Conservation (phyloP, 2,113 vertebrate species). For the Nansenia antarctica region DNA sequence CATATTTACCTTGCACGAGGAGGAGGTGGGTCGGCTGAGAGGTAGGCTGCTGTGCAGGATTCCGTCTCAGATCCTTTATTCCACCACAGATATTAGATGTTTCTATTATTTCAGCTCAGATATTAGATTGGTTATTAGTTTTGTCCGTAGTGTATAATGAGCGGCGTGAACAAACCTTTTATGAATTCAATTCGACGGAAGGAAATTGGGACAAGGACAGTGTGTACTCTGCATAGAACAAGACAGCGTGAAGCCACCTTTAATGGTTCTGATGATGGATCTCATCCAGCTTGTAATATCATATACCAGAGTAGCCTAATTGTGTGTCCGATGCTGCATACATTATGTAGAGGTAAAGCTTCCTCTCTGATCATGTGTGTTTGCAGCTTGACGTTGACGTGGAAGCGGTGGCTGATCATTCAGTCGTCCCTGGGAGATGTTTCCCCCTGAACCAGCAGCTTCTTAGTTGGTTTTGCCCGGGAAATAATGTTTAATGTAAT, state of each 20-base stretch:
- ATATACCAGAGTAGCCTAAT: no score
- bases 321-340: conserved; percentile 3
- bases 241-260: neutral
- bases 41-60: conserved; percentile 1
- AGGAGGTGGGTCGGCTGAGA: neutral
- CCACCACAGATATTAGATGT: no score
- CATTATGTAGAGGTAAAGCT: conserved; percentile 1
- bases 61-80: no score
- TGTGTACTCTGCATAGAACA: neutral
- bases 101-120: no score
- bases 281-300: neutral
- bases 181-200: neutral
- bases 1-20: conserved; percentile 11
- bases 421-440: neutral
- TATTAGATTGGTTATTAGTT: no score
- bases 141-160: conserved; percentile 4
- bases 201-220: conserved; percentile 10
- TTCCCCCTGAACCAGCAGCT: conserved; percentile 5
- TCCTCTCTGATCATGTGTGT: conserved; percentile 2
- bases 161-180: neutral
- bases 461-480: neutral
- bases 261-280: neutral
- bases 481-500: conserved; percentile 29
- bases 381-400: neutral
- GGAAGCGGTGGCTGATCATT: conserved; percentile 13